These are phyloP conservation scores for Oostethus manadensis DNA, from an alignment of 2,113 vertebrate genomes.

Conservation along the genomic window DNA sequence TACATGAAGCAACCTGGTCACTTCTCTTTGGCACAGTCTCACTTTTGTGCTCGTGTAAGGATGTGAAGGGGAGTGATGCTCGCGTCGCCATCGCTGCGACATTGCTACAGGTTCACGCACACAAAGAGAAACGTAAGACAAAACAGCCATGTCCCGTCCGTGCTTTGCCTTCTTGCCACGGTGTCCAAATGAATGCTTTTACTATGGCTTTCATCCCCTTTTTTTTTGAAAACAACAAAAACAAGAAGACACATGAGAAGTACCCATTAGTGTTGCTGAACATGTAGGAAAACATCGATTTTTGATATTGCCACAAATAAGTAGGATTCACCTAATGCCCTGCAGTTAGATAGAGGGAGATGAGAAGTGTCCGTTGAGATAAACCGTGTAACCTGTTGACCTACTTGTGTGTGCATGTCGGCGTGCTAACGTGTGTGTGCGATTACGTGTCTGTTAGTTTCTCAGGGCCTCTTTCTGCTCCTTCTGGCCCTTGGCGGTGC, in stretches of 20 bases:
- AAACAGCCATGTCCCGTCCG: slow-evolving; percentile 51
- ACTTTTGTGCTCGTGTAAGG: slow-evolving; percentile 66
- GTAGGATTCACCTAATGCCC: slow-evolving; percentile 99
- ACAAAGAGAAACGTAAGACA: slow-evolving; percentile 59
- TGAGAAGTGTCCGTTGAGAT: slow-evolving; percentile 89
- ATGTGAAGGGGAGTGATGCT: slow-evolving; percentile 50
- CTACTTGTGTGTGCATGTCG: slow-evolving; percentile 48
- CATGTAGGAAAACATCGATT: slow-evolving; percentile 84
- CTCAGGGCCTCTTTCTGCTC: slow-evolving; percentile 92
- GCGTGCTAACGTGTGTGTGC: slow-evolving; percentile 25
- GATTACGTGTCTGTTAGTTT: slow-evolving; percentile 76
- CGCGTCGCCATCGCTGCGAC: slow-evolving; percentile 50
- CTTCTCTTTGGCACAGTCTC: slow-evolving; percentile 74
- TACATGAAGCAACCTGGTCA: slow-evolving; percentile 71
- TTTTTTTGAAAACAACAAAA: slow-evolving; percentile 66
- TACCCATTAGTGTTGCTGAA: slow-evolving; percentile 81
- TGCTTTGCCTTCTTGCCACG: slow-evolving; percentile 31
- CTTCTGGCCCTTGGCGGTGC: slow-evolving; percentile 98
- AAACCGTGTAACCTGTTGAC: slow-evolving; percentile 68
- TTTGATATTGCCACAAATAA: slow-evolving; percentile 99
- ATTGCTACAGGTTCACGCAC: slow-evolving; percentile 70
- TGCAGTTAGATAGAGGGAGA: slow-evolving; percentile 85
- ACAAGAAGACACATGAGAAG: slow-evolving; percentile 69
- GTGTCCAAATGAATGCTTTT: slow-evolving; percentile 71
- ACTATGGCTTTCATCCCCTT: slow-evolving; percentile 99